These are phyloP conservation scores for Leptobrachium leishanense DNA, from an alignment of 2,113 vertebrate genomes.

Conservation along the genomic window DNA sequence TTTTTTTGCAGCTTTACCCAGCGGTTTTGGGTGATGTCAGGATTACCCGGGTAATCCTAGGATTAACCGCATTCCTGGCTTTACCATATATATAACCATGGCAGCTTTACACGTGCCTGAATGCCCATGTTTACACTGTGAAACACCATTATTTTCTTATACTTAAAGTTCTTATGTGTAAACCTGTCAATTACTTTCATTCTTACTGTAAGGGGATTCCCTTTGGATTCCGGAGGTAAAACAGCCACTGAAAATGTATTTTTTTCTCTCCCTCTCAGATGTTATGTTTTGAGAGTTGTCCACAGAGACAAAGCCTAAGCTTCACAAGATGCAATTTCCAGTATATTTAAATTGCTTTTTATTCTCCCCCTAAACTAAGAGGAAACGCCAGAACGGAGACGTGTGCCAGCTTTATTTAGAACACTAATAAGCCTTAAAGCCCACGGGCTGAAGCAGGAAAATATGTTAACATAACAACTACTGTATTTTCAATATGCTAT, in stretches of 20 bases:
- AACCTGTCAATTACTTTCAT: too few species aligned
- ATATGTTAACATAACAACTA: conserved; percentile 16
- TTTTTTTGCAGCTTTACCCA: too few species aligned
- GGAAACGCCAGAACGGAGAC: conserved; percentile 16
- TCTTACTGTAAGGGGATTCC: too few species aligned
- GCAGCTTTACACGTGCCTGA: too few species aligned
- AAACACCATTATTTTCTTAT: too few species aligned
- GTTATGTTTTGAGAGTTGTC: conserved; percentile 4
- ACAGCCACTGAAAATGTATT: not conserved
- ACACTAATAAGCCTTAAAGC: conserved; percentile 34
- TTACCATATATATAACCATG: too few species aligned
- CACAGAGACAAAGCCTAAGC: conserved; percentile 8
- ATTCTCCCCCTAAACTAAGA: not conserved
- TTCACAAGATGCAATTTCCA: conserved; percentile 30
- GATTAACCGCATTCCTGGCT: too few species aligned
- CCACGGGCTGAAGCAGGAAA: conserved; percentile 27
- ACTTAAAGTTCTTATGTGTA: too few species aligned
- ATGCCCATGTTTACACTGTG: too few species aligned
- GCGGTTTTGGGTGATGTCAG: too few species aligned
- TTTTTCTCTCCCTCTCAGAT: not conserved
- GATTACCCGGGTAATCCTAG: too few species aligned
- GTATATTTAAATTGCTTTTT: conserved; percentile 20
- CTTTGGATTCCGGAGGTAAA: not conserved
- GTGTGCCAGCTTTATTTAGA: conserved; percentile 34
- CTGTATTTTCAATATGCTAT: conserved; percentile 15